A percentile compares a stretch with the other conserved stretches of the same genome.
Evolutionary conservation across 2,797 vertebrate species (phyloP).

Genomic region (Hylomyscus alleni): DNA sequence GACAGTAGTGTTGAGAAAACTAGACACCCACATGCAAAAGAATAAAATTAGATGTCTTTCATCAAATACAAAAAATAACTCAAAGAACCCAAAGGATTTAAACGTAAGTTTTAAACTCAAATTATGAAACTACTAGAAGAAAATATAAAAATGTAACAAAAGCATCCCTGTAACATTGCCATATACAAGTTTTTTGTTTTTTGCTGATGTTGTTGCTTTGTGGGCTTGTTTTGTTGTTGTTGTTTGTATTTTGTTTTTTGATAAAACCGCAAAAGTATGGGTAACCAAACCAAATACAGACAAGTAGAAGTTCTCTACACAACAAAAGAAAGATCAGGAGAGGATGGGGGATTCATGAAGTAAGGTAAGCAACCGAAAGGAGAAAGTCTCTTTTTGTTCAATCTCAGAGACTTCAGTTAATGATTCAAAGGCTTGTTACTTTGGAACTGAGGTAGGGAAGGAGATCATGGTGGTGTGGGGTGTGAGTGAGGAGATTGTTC

Average conservation of each 20-base stretch:
- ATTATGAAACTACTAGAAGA: neutral
- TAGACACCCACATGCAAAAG: neutral
- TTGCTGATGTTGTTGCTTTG: neutral
- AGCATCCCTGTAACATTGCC: neutral
- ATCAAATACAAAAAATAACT: neutral
- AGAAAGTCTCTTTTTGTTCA: neutral
- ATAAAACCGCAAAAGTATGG: conserved; percentile 7
- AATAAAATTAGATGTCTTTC: neutral
- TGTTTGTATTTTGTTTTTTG: neutral
- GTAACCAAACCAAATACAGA: neutral
- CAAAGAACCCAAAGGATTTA: neutral
- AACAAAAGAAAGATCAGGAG: neutral
- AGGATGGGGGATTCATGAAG: neutral
- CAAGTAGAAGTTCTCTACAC: neutral
- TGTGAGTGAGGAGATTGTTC: neutral
- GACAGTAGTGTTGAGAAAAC: neutral
- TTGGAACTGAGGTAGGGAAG: neutral
- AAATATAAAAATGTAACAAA: neutral
- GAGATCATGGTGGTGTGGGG: neutral
- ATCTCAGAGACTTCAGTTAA: neutral
- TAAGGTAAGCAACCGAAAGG: neutral
- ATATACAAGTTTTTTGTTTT: neutral
- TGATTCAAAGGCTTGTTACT: neutral
- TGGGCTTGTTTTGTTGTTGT: neutral
- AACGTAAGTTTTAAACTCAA: neutral